Conservation (phyloP, 2,113 vertebrate species). For the Melanotaenia duboulayi region DNA sequence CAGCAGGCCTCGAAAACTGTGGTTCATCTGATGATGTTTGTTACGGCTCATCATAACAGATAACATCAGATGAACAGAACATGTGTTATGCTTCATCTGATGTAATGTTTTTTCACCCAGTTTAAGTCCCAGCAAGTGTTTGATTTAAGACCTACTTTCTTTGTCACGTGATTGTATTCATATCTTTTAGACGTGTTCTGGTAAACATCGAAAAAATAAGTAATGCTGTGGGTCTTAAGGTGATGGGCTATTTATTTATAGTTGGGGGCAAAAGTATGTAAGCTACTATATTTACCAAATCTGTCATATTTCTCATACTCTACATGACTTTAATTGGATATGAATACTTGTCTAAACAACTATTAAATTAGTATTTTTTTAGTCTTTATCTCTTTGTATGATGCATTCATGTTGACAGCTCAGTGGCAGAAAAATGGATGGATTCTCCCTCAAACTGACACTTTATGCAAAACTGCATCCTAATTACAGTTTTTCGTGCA, state of each 20-base stretch:
- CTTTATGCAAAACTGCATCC: constrained; percentile 58
- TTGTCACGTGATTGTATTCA: constrained; percentile 27
- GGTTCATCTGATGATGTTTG: no score
- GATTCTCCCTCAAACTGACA: constrained; percentile 55
- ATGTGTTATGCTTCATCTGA: no score
- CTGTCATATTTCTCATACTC: neutral
- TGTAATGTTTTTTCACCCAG: no score
- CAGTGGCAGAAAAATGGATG: constrained; percentile 42
- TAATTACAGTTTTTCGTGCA: constrained; percentile 56
- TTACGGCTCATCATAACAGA: no score
- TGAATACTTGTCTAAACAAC: neutral
- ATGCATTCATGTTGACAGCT: constrained; percentile 44
- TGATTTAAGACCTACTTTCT: neutral
- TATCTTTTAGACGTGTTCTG: constrained; percentile 17
- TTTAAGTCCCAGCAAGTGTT: neutral
- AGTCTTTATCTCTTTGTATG: neutral
- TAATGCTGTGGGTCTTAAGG: constrained; percentile 24
- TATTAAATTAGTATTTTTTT: constrained; percentile 2
- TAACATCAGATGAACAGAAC: no score
- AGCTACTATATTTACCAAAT: constrained; percentile 10
- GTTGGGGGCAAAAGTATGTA: constrained; percentile 3
- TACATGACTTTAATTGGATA: neutral
- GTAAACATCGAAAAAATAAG: constrained; percentile 5
- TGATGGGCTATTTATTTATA: constrained; percentile 13
- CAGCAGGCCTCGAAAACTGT: no score